Conservation (phyloP, 2,797 vertebrate genomes). For the Pseudochirops corinnae region DNA sequence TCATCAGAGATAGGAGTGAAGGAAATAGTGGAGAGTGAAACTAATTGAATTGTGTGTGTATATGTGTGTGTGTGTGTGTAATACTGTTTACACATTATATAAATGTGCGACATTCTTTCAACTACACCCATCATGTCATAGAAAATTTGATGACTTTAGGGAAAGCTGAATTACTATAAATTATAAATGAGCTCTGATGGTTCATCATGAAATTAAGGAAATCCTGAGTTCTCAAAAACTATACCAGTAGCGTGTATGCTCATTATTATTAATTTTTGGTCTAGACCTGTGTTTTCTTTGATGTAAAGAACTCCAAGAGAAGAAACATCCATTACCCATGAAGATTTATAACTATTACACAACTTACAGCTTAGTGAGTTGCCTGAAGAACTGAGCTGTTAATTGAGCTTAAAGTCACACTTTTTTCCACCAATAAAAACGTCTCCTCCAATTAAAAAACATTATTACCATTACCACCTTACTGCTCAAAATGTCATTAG, state of each 20-base stretch:
- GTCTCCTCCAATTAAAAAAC: neutral
- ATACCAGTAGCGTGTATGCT: neutral
- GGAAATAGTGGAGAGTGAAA: neutral
- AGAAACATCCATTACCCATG: neutral
- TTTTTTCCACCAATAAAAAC: neutral
- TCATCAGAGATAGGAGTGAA: neutral
- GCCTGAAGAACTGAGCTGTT: neutral
- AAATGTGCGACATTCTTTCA: neutral
- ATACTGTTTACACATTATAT: neutral
- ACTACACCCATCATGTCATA: neutral
- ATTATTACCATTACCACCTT: neutral
- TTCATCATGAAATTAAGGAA: neutral
- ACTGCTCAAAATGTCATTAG: neutral
- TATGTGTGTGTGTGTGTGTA: too few species aligned
- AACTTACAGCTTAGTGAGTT: neutral
- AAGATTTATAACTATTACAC: neutral
- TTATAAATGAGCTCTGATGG: neutral
- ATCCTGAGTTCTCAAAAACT: neutral
- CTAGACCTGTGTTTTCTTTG: neutral
- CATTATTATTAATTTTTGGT: neutral
- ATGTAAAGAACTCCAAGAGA: neutral
- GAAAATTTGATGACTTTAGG: neutral
- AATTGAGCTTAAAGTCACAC: neutral
- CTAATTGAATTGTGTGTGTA: neutral
- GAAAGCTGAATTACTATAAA: neutral